Evolutionary conservation across 1,140 invertebrate genomes (phyloP).

Genomic region (Schlechtendalia chinensis): DNA sequence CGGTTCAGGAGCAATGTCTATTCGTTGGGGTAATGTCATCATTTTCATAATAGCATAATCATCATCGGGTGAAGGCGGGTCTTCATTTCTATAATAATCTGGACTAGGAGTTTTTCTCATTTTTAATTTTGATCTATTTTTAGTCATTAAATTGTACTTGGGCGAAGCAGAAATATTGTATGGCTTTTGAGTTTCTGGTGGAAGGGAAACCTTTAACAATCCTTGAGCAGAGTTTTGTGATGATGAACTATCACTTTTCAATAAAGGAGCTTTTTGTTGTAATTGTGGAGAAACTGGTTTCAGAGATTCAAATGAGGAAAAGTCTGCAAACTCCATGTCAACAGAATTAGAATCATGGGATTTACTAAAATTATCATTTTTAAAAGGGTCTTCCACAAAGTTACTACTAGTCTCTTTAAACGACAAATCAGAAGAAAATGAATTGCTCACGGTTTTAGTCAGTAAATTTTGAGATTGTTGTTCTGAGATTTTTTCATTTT

Average conservation of each 20-base stretch:
- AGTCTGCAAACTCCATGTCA: conserved; percentile 60
- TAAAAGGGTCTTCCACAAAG: conserved; percentile 70
- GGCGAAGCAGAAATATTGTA: conserved; percentile 50
- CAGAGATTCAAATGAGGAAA: conserved; percentile 53
- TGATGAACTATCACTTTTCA: conserved; percentile 42
- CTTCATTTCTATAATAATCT: conserved; percentile 45
- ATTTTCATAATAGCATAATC: conserved; percentile 48
- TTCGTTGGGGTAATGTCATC: conserved; percentile 43
- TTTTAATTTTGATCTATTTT: conserved; percentile 52
- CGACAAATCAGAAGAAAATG: conserved; percentile 52
- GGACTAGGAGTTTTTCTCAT: conserved; percentile 52
- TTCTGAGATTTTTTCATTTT: conserved; percentile 38
- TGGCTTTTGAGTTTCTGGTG: conserved; percentile 61
- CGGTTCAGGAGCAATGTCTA: conserved; percentile 61
- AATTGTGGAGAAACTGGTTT: conserved; percentile 35
- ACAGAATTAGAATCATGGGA: conserved; percentile 63
- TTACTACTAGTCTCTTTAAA: conserved; percentile 59
- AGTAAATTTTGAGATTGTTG: conserved; percentile 25
- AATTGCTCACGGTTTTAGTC: conserved; percentile 19
- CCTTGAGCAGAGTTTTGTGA: conserved; percentile 56
- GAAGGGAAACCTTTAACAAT: conserved; percentile 66
- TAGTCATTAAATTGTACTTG: conserved; percentile 52
- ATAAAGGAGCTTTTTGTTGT: conserved; percentile 45
- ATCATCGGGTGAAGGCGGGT: conserved; percentile 36
- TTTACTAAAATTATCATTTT: conserved; percentile 56